These are phyloP conservation scores for Hassar affinis DNA, from an alignment of 2,113 vertebrate genomes.

Conservation along the genomic window DNA sequence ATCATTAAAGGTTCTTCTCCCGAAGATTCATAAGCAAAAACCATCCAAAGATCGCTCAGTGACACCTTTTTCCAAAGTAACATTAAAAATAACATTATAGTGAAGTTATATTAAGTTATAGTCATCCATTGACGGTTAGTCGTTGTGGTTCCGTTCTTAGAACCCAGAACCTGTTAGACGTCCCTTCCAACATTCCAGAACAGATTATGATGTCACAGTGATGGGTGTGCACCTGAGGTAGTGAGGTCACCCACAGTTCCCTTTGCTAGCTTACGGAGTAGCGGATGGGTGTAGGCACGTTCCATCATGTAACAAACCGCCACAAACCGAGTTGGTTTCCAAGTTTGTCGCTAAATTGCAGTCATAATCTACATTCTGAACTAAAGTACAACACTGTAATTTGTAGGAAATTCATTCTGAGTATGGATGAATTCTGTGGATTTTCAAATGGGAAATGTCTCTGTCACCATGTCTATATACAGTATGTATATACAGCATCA, in stretches of 20 bases:
- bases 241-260: not conserved
- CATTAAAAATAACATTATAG: no score
- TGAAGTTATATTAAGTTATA: no score
- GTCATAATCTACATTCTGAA: not conserved
- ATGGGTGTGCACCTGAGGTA: not conserved
- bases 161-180: not conserved
- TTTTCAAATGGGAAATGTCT: no score
- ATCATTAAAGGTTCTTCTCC: not conserved
- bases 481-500: no score
- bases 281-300: not conserved
- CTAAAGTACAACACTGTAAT: not conserved
- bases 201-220: constrained; percentile 13
- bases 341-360: no score
- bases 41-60: not conserved
- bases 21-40: not conserved
- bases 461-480: no score
- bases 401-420: not conserved
- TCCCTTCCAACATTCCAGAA: constrained; percentile 30
- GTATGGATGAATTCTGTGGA: not conserved
- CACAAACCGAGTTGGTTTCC: no score
- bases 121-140: no score
- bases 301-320: not conserved
- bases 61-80: not conserved
- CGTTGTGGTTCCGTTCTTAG: not conserved
- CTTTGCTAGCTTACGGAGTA: no score